Conservation (phyloP, 2,888 invertebrate genomes). For the Latrodectus elegans region DNA sequence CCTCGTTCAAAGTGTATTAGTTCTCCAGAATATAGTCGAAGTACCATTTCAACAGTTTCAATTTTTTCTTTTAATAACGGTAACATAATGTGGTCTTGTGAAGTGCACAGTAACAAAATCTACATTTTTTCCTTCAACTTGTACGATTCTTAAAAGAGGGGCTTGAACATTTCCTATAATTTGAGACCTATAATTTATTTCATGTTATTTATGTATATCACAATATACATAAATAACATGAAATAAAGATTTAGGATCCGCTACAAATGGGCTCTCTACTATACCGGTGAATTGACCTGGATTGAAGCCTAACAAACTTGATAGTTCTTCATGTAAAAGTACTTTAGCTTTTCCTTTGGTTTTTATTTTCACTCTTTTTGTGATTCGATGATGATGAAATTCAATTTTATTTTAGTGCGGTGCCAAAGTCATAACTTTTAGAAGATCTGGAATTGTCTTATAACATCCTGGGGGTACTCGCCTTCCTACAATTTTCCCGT, state of each 20-base stretch:
- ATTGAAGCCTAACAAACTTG: no score
- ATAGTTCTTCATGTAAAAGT: no score
- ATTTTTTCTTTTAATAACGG: neutral
- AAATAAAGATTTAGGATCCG: neutral
- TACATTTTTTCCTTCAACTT: neutral
- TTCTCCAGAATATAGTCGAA: neutral
- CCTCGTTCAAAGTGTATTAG: neutral
- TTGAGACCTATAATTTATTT: no score
- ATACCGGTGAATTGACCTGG: neutral
- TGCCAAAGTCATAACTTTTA: neutral
- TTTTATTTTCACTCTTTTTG: no score
- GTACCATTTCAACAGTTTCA: neutral
- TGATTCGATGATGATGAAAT: no score
- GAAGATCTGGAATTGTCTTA: conserved; percentile 3
- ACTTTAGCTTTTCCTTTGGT: no score
- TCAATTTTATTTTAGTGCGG: conserved; percentile 3
- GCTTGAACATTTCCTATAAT: conserved; percentile 16
- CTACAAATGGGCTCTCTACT: neutral
- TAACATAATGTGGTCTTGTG: neutral
- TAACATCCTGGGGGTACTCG: conserved; percentile 35
- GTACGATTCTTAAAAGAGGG: neutral
- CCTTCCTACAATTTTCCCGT: conserved; percentile 3
- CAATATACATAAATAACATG: conserved; percentile 6
- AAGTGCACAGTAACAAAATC: neutral
- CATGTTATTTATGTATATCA: conserved; percentile 13